phyloP scores from a whole-genome alignment of 2,113 vertebrate genomes.

The Xiphophorus maculatus region DNA sequence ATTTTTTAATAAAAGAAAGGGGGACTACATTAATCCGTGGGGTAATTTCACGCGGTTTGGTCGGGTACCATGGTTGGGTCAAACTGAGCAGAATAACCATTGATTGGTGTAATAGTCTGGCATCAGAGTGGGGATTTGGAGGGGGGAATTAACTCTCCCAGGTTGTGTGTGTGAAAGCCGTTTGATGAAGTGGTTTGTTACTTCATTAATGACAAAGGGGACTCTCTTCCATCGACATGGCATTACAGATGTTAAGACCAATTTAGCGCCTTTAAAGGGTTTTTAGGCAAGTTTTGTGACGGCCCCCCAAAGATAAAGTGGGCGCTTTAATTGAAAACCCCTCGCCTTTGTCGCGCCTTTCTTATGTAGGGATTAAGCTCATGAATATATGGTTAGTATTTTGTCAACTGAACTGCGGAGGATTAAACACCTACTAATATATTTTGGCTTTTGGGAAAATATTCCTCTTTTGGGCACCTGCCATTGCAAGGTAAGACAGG shows the following conservation, averaged over 20 bases:
- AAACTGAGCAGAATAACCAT: conserved; percentile 84
- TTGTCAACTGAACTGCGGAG: conserved; percentile 75
- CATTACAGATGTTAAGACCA: conserved; percentile 83
- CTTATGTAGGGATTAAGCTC: conserved; percentile 77
- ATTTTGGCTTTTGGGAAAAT: neutral
- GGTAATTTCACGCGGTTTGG: conserved; percentile 90
- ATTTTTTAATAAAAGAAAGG: conserved; percentile 43
- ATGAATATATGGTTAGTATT: conserved; percentile 80
- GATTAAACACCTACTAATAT: conserved; percentile 31
- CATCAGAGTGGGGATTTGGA: conserved; percentile 38
- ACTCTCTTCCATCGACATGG: conserved; percentile 74
- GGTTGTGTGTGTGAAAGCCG: conserved; percentile 68
- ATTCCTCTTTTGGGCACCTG: conserved; percentile 34
- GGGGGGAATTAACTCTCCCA: conserved; percentile 20
- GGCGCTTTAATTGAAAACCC: conserved; percentile 79
- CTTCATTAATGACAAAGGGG: conserved; percentile 85
- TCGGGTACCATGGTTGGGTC: conserved; percentile 84
- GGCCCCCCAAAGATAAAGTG: conserved; percentile 68
- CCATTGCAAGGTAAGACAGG: conserved; percentile 44
- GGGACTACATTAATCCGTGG: conserved; percentile 85
- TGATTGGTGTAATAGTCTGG: conserved; percentile 84
- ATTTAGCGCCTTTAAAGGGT: conserved; percentile 78
- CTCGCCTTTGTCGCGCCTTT: conserved; percentile 75
- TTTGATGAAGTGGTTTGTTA: conserved; percentile 87
- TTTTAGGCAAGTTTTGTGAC: conserved; percentile 79